Evolutionary conservation across 2,888 invertebrate genomes (phyloP), one percentile per base, ranked within the genome.

Genomic region (Ectemnius continuus): DNA sequence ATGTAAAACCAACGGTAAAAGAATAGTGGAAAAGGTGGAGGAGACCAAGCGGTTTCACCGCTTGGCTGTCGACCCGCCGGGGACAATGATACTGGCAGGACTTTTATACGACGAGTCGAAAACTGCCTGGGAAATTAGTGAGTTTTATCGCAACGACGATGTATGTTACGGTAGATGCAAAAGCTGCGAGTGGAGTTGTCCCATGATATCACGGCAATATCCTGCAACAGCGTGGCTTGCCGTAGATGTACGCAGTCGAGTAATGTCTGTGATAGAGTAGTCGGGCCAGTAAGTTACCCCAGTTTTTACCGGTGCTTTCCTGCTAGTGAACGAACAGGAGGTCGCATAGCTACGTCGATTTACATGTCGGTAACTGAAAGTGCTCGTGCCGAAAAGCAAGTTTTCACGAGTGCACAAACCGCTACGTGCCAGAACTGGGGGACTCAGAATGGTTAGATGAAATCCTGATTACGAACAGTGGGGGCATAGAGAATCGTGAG

Each of bases 281-380:
- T 67, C 61, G 52, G 61, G 59, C 48, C 56, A 62, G 67, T 67
- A 78, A 85, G 76, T 84, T 84, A 75, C 73, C 75, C 63, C 57
- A 60, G 76, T 83, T 78, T 79, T 76, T 5, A 61, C 67, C 65
- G 6, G 8, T 13, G 26, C 11, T 28, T 52, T 16, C 11, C 36
- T 8, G 36, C 1, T 8, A 36, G 36, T 11, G 36, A 36, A 36
- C 36, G 36, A 36, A 11, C 8, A 36, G 1, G 36, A 11, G 36
- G 36, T 36, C 36, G 8, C 36, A 6, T 36, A 36, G 36, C 36
- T 36, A 52, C 52, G 16, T 36, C 52, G 52, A 5, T 52, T 52
- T 52, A 52, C 73, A 61, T 58, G 69, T 75, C 73, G 70, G 74
- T 81, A 79, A 78, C 79, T 85, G 78, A 70, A 73, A 75, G 78